phyloP scores from a whole-genome alignment of 2,113 vertebrate genomes.

The Heterochromis multidens region DNA sequence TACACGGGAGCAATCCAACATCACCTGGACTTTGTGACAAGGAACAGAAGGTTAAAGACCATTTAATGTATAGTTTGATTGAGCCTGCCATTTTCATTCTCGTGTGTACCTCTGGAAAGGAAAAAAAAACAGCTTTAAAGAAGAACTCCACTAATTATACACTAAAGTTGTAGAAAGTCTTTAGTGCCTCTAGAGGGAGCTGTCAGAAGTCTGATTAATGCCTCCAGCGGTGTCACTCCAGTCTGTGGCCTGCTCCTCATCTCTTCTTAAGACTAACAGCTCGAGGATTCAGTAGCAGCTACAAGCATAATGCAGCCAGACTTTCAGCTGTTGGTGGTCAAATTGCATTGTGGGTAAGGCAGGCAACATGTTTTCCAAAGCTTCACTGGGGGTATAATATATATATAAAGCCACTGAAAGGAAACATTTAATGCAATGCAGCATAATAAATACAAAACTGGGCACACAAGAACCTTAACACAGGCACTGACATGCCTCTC shows the following conservation, averaged over 20 bases:
- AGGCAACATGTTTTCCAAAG: neutral
- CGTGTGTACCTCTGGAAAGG: neutral
- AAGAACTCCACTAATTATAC: neutral
- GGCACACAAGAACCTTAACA: neutral
- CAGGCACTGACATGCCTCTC: neutral
- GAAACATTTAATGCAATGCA: neutral
- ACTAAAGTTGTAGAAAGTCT: neutral
- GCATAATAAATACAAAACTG: neutral
- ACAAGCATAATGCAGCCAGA: neutral
- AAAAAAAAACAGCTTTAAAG: neutral
- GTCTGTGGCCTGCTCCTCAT: neutral
- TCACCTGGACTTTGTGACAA: neutral
- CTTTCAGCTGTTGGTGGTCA: neutral
- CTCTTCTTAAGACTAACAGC: neutral
- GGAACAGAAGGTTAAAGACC: neutral
- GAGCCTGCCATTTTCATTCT: neutral
- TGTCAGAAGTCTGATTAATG: neutral
- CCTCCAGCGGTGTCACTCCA: neutral
- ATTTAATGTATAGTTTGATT: neutral
- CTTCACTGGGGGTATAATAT: neutral
- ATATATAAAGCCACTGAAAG: neutral
- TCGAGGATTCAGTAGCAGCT: neutral
- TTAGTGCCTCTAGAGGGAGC: neutral
- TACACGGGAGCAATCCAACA: rapidly evolving
- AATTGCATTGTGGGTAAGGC: neutral